Evolutionary conservation across 2,888 invertebrate genomes (phyloP).

Genomic region (Loripinus fragilis): DNA sequence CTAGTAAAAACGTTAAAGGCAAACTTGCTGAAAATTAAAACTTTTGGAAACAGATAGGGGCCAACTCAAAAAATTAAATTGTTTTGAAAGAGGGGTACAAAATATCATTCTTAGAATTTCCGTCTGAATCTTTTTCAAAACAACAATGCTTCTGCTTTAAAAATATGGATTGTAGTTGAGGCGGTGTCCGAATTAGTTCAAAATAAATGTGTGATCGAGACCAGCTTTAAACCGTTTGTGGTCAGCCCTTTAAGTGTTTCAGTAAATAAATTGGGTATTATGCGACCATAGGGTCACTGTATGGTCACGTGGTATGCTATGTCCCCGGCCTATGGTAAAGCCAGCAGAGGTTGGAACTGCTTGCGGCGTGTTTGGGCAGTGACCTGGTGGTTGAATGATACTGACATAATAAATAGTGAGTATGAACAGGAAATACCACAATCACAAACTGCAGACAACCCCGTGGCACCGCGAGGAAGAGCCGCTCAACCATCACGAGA

Average conservation of each 20-base stretch:
- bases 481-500: no score
- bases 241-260: conserved; percentile 20
- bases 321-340: no score
- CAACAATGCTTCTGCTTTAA: conserved; percentile 17
- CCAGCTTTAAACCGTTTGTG: conserved; percentile 8
- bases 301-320: no score
- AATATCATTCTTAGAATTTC: conserved; percentile 12
- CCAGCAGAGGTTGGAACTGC: no score
- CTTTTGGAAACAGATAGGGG: neutral
- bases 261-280: conserved; percentile 3
- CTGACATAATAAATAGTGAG: no score
- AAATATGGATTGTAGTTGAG: neutral
- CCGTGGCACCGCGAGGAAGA: no score
- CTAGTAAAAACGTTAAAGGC: neutral
- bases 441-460: no score
- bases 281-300: no score
- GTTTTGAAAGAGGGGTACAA: conserved; percentile 1
- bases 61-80: neutral
- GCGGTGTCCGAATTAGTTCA: conserved; percentile 1
- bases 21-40: neutral
- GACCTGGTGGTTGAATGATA: no score
- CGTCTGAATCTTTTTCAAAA: neutral
- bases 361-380: no score
- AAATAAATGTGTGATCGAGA: neutral
- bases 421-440: no score